Evolutionary conservation across 1,140 invertebrate genomes (phyloP), one percentile per base, ranked within the genome.

Genomic region (Popillia japonica): DNA sequence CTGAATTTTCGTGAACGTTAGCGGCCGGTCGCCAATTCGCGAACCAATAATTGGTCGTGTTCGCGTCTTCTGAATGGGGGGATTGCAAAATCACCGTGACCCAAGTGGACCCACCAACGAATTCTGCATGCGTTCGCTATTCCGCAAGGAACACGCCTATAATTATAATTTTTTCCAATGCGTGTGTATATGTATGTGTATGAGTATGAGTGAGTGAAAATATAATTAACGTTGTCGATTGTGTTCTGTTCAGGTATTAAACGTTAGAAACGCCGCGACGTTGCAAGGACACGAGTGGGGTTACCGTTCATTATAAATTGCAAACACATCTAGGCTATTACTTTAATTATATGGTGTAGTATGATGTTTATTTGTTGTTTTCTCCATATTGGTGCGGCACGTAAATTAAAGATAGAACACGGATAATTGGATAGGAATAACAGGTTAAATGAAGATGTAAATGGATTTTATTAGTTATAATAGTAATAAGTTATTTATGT

Each of bases 1-100:
- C 48, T 55, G 48, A 17, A 17, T 55, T 55, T 55, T 55, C 48
- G n/a, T 55, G 48, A 55, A 55, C 48, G 48, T 55, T 55, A 55
- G 48, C 48, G 48, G 48, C 14, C n/a, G 17, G 48, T 14, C 48
- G 17, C n/a, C 48, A 17, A 55, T 55, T 55, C 48, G 48, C 48
- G 48, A 55, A 55, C 48, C 48, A 55, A 55, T 55, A 55, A 55
- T 55, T 55, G 48, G 17, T 55, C 48, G 48, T 17, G 48, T 17
- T 55, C 48, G 14, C n/a, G 48, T 55, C 3, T 17, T 55, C 48
- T 55, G 48, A 55, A 55, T 55, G 48, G 48, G 48, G 48, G 48
- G 48, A 55, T 55, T 55, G 48, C 48, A 55, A 55, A 55, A 55
- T 55, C 48, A 6, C 48, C 17, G 48, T 55, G 14, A 55, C 48